Conservation (phyloP, 2,113 vertebrate genomes). For the Microcebus lehilahytsara region DNA sequence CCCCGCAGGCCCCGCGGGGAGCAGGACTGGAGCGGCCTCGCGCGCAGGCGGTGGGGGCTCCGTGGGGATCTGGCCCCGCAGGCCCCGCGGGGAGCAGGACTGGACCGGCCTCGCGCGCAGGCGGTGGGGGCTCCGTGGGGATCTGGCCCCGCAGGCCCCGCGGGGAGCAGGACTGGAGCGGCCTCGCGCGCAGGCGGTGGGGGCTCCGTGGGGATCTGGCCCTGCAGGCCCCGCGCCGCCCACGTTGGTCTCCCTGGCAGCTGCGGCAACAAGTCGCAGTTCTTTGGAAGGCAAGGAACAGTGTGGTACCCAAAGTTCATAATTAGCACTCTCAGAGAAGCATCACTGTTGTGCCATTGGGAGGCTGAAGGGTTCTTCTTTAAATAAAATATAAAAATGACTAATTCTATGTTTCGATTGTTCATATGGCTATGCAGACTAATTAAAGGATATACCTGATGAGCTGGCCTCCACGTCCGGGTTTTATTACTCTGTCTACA, state of each 20-base stretch:
- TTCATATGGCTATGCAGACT: not conserved
- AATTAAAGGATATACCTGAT: not conserved
- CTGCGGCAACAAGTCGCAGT: conserved; percentile 26
- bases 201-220: no score
- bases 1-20: no score
- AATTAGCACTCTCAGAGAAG: not conserved
- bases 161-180: no score
- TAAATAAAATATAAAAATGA: not conserved
- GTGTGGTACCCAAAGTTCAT: not conserved
- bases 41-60: no score
- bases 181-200: no score
- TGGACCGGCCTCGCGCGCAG: no score
- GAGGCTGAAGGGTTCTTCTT: not conserved
- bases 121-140: no score
- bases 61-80: no score
- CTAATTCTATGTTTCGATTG: not conserved
- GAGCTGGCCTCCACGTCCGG: not conserved
- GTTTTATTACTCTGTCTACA: not conserved
- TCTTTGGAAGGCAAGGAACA: conserved; percentile 17
- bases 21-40: no score
- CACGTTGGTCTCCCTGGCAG: not conserved
- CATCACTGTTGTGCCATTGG: not conserved
- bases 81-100: no score
- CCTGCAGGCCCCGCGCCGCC: not conserved
- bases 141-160: no score